Evolutionary conservation across 1,140 invertebrate genomes (phyloP).

Genomic region (Mizuhopecten yessoensis): DNA sequence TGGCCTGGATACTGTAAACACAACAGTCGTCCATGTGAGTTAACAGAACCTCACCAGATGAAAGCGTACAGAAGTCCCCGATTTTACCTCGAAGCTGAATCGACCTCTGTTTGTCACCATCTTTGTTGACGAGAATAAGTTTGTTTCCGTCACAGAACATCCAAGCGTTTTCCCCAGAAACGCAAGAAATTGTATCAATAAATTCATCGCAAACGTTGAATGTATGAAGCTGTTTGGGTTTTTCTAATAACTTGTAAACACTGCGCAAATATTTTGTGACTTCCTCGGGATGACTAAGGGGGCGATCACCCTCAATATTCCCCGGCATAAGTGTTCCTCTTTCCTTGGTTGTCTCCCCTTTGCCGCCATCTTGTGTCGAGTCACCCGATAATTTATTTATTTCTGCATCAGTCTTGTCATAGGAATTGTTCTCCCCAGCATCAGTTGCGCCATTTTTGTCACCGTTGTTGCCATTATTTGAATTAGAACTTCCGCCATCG

Average conservation of each 20-base stretch:
- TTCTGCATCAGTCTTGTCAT: neutral
- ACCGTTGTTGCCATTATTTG: neutral
- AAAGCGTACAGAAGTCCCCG: constrained; percentile 13
- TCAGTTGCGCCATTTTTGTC: neutral
- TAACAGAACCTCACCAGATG: neutral
- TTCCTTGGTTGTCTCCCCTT: neutral
- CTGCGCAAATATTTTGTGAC: constrained; percentile 1
- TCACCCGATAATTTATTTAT: neutral
- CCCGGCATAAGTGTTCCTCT: neutral
- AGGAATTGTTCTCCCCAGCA: neutral
- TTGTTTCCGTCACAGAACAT: constrained; percentile 5
- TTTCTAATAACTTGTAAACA: neutral
- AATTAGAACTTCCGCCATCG: neutral
- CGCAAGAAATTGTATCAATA: constrained; percentile 24
- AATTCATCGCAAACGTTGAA: neutral
- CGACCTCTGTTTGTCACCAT: constrained; percentile 4
- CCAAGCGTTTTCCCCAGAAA: constrained; percentile 20
- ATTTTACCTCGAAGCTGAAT: constrained; percentile 14
- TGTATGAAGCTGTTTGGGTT: neutral
- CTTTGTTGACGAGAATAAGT: neutral
- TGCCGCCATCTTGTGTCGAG: neutral
- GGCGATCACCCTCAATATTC: neutral
- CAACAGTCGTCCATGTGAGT: constrained; percentile 16
- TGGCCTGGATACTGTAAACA: neutral
- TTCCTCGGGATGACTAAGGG: neutral